phyloP scores from a whole-genome alignment of 2,888 invertebrate species.

The Callinectes sapidus region DNA sequence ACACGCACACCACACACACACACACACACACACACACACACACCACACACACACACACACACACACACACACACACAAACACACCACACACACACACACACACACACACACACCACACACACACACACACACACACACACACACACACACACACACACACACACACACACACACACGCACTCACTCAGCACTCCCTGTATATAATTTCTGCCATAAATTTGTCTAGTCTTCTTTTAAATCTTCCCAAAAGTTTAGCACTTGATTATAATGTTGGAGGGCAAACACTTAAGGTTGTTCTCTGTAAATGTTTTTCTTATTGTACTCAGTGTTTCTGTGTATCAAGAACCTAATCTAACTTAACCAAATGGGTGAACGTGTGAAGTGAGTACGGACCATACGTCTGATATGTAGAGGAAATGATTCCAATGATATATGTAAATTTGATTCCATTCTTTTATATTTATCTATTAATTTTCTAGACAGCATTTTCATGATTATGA shows the following conservation, averaged over 20 bases:
- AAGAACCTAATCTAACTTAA: background rate
- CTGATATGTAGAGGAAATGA: background rate
- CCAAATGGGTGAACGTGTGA: background rate
- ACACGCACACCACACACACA: slow-evolving; percentile 32
- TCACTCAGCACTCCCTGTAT: background rate
- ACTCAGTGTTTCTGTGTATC: background rate
- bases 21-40: slow-evolving; percentile 32
- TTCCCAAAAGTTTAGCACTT: too few species aligned
- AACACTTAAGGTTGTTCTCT: background rate
- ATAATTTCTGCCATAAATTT: background rate
- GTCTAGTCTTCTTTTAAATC: background rate
- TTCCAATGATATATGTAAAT: background rate
- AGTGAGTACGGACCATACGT: background rate
- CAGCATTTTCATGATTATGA: too few species aligned
- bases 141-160: slow-evolving; percentile 22
- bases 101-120: slow-evolving; percentile 19
- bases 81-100: slow-evolving; percentile 15
- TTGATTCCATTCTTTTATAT: background rate
- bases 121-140: slow-evolving; percentile 32
- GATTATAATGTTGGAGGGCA: background rate
- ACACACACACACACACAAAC: background rate
- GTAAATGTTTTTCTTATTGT: background rate
- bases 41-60: background rate
- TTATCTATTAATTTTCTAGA: background rate
- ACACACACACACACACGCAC: background rate